Evolutionary conservation across 2,113 vertebrate genomes (phyloP).

Genomic region (Ovis canadensis): DNA sequence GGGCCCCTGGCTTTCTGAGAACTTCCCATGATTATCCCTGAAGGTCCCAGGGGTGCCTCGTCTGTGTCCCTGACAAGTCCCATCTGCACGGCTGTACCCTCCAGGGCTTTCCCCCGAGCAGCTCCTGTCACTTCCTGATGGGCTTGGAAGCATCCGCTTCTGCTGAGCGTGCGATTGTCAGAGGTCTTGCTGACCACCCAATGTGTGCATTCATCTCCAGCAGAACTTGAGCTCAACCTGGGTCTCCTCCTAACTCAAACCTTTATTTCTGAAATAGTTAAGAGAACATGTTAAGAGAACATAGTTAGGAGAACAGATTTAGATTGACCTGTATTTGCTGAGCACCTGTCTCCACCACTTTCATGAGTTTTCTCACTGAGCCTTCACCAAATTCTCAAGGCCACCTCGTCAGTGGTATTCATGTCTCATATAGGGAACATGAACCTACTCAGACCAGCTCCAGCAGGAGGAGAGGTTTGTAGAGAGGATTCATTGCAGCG

Average conservation of each 20-base stretch:
- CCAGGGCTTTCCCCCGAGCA: neutral
- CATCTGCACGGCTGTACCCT: neutral
- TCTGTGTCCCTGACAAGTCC: neutral
- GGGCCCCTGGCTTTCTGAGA: neutral
- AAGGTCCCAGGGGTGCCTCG: neutral
- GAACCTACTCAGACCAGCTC: neutral
- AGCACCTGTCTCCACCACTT: neutral
- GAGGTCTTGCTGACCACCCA: neutral
- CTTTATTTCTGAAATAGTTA: neutral
- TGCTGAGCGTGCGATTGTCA: neutral
- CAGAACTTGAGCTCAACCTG: neutral
- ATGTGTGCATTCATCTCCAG: fast-evolving
- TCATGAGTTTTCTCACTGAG: neutral
- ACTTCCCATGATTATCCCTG: neutral
- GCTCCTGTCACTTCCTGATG: neutral
- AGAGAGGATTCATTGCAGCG: neutral
- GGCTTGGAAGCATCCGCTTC: neutral
- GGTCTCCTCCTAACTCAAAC: neutral
- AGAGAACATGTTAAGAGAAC: neutral
- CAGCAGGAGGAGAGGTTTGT: neutral
- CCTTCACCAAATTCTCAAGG: neutral
- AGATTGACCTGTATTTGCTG: neutral
- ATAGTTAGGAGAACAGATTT: neutral
- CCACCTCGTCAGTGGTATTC: neutral
- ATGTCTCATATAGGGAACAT: neutral